Base-by-base conservation (phyloP, 2,113 vertebrate species). In the Bungarus multicinctus region DNA sequence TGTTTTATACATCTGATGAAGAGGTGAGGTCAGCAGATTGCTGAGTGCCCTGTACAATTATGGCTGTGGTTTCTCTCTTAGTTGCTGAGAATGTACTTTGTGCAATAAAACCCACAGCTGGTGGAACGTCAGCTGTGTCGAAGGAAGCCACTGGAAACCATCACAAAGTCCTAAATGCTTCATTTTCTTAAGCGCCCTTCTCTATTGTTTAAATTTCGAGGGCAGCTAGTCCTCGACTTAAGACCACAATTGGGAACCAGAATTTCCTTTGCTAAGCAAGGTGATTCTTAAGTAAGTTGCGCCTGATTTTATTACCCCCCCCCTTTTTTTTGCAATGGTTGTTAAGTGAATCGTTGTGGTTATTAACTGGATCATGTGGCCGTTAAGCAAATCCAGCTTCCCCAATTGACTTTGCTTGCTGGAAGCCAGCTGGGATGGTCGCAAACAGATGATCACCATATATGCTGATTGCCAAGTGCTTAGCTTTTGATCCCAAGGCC, bases 41-140 rank as follows among this genome's bases (percentile, higher is more conserved):
- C 34, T n/a, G 34, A 91, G 52, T 85, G 52, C 85, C 92, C 92
- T 92, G 88, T 93, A 93, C 91, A 95, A 54, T 93, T 93, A 53
- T 18, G 34, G 22, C 45, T 95, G 87, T 69, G 90, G 81, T 69
- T 94, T 96, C 45, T 90, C 89, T 54, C 64, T 43, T 39, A 92
- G 27, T 91, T 53, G 34, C 53, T 58, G 91, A 88, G 91, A 47
- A 11, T 5, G 5, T 47, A 94, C 94, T 87, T 60, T 92, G 94
- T 91, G 39, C 92, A 52, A 39, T 90, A 45, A 89, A 93, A 5
- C n/a, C 89, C 39, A 5, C 5, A 91, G 39, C 18, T 50, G 58
- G 50, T 58, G 45, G 85, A 50, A 47, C 85, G 50, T 87, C 85
- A 8, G 91, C 85, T 57, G 27, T 25, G 39, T 91, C 18, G 34